Base-by-base conservation (phyloP, 92 coral and sea anemone species). In the Isaurus tuberculatus region DNA sequence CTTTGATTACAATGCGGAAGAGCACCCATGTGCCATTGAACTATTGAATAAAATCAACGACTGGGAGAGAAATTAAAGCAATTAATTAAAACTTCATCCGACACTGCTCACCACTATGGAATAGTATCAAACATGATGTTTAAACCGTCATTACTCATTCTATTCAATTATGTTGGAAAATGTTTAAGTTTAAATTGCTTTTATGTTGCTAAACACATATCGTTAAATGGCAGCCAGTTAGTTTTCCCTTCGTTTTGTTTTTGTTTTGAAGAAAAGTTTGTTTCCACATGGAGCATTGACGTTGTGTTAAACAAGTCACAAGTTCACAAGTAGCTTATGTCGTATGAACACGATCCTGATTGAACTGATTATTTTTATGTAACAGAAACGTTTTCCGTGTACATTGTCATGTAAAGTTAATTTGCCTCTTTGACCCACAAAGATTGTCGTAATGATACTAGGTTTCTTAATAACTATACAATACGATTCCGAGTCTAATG, bases 41-140 rank as follows among this genome's bases (percentile, higher is more conserved):
- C 65, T 58, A 58, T 58, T 58, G 20, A 22, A 58, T 58, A 28
- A 58, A 58, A 58, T 58, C 65, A 58, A 48, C 57, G 57, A 48
- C 57, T 48, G 57, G 57, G 57, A 48, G 57, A 48, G n/a, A 48
- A 48, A 48, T 48, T 48, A 48, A 48, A 48, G 57, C 19, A 2
- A 48, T 48, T 48, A 48, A 48, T 48, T 48, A 48, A 58, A 7
- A 58, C 65, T 58, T 58, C 65, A 58, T 25, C 65, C 29, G 65
- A 51, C 61, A 0, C 1, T 58, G 65, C 20, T 58, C 10, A 6
- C 4, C 65, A 58, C 13, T 58, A 20, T 22, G 28, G 29, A 20
- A 20, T 28, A 58, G 65, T 58, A 58, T 20, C 65, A 58, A 20
- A 16, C 26, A 57, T 51, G 60, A 2, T n/a, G 8, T n/a, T 57